Base-by-base conservation (phyloP, 2,888 invertebrate species). In the Drosophila hawaiiensis region DNA sequence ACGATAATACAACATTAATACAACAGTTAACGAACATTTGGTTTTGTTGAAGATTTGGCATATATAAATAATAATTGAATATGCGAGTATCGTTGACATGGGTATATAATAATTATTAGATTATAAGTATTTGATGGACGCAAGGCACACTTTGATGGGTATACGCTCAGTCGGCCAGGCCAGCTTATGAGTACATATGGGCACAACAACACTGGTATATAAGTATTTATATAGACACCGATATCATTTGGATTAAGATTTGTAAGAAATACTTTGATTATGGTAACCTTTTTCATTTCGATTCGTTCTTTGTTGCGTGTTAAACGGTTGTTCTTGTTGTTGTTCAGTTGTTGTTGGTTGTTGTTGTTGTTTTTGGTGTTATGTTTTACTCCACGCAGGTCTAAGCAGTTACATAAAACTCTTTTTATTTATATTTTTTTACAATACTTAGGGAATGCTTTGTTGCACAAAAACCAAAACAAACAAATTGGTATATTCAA, bases 251-350 rank as follows among this genome's bases (percentile, higher is more conserved):
- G 68, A 77, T 80, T 87, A 80, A 77, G 69, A 65, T 72, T 82
- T 73, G 66, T 77, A 60, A 71, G 58, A 75, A 76, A 67, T 75
- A 73, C 69, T 83, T 83, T 72, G 62, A 76, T 77, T 63, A 60
- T 79, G 75, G 75, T 84, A 84, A 83, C 83, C 83, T 82, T 78
- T 76, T 77, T 61, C 60, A 41, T 68, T 68, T 71, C 64, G 63
- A 76, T 79, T 72, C 77, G 68, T 62, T 78, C 83, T 67, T 86
- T 90, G 87, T 80, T 83, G 89, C 80, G 73, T 90, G 90, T 81
- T 83, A 78, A 89, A 83, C 90, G 80, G 71, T 86, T 76, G 90
- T 82, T 76, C 83, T 85, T 80, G 68, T 74, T 65, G 77, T 84
- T 82, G 82, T 86, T 81, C 80, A 71, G 72, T 78, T 72, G 85